These are phyloP conservation scores for Sabellastarte sp. DNA, from an alignment of 2,888 invertebrate genomes.

Conservation along the genomic window DNA sequence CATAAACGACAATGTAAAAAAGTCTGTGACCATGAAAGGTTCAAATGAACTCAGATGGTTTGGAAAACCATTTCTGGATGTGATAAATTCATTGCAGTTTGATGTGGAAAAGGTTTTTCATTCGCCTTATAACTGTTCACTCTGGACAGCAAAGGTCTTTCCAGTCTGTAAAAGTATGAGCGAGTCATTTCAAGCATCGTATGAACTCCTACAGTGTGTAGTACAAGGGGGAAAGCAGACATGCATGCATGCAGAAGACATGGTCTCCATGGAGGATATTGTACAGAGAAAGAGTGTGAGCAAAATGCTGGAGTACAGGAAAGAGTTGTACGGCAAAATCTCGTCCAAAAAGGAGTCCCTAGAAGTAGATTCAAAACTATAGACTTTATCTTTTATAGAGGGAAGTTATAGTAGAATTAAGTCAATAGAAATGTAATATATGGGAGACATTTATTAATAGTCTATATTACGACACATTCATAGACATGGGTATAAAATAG, in stretches of 20 bases:
- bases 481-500: too few species aligned
- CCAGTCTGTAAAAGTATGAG: slow-evolving; percentile 40
- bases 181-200: slow-evolving; percentile 33
- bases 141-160: slow-evolving; percentile 49
- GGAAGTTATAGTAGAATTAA: too few species aligned
- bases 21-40: slow-evolving; percentile 16
- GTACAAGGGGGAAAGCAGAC: not conserved
- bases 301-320: not conserved
- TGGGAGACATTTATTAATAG: too few species aligned
- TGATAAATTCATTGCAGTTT: not conserved
- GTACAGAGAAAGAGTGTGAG: not conserved
- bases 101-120: not conserved
- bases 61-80: slow-evolving; percentile 12
- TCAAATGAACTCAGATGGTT: slow-evolving; percentile 34
- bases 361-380: too few species aligned
- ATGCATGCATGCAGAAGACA: too few species aligned
- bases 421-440: too few species aligned
- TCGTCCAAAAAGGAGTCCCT: too few species aligned
- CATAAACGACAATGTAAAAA: slow-evolving; percentile 51
- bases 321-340: too few species aligned
- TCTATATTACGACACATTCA: too few species aligned
- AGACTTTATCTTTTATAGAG: too few species aligned
- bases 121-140: slow-evolving; percentile 17
- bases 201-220: slow-evolving; percentile 29
- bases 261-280: not conserved